phyloP scores from a whole-genome alignment of 2,797 vertebrate species.

The Urophycis tenuis region DNA sequence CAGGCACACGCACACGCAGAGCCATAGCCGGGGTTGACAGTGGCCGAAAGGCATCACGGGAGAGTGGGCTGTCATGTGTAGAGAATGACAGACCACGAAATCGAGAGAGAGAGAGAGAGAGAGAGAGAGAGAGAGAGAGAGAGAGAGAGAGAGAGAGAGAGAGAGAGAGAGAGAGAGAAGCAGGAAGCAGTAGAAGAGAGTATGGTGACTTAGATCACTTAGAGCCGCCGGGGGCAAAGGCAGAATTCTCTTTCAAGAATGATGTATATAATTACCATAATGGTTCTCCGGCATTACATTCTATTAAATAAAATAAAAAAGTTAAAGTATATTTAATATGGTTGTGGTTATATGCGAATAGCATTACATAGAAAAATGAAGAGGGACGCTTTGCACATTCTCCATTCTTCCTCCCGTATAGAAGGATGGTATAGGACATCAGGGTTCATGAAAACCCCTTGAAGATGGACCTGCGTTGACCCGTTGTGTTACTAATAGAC shows the following conservation, averaged over 20 bases:
- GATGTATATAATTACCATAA: neutral
- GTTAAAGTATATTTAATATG: too few relatives aligned
- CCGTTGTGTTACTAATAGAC: too few relatives aligned
- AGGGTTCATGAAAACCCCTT: neutral
- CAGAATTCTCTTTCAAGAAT: too few relatives aligned
- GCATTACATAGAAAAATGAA: neutral
- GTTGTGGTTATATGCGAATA: neutral
- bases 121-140: constrained; percentile 8
- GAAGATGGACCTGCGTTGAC: neutral
- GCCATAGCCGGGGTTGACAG: constrained; percentile 22
- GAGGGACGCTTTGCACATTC: too few relatives aligned
- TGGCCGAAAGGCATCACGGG: constrained; percentile 39
- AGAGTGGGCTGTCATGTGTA: constrained; percentile 51
- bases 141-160: constrained; percentile 10
- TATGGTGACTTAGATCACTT: too few relatives aligned
- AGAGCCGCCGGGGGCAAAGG: neutral
- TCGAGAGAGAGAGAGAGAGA: constrained; percentile 3
- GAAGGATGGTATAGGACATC: constrained; percentile 13
- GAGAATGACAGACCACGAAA: constrained; percentile 26
- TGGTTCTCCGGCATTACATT: neutral
- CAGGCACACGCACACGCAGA: constrained; percentile 6
- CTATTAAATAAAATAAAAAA: constrained; percentile 5
- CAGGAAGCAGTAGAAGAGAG: neutral
- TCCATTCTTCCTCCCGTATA: neutral
- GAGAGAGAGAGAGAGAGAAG: constrained; percentile 2